phyloP scores from a whole-genome alignment of 2,888 invertebrate genomes.

The Dasypogon diadema region DNA sequence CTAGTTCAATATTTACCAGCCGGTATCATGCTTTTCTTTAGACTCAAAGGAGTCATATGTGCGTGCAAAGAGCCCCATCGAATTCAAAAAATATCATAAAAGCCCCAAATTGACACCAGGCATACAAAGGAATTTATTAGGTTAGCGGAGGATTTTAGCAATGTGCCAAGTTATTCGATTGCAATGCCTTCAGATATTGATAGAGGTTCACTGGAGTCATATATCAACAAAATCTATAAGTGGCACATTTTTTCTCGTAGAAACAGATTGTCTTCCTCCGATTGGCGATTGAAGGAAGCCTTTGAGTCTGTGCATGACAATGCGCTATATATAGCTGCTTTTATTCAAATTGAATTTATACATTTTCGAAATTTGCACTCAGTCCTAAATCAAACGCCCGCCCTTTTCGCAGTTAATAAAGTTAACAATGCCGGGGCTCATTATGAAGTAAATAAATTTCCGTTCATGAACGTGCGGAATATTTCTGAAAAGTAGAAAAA shows the following conservation, averaged over 20 bases:
- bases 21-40: slow-evolving; percentile 10
- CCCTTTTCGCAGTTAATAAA: no score
- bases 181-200: no score
- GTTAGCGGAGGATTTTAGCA: neutral
- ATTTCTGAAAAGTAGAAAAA: no score
- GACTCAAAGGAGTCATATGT: slow-evolving; percentile 10
- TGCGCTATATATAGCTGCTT: neutral
- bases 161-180: slow-evolving; percentile 13
- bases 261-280: neutral
- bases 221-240: neutral
- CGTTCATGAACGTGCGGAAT: no score
- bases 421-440: no score
- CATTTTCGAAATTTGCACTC: no score
- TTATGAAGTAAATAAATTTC: no score
- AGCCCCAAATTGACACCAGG: slow-evolving; percentile 38
- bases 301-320: neutral
- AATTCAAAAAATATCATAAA: slow-evolving; percentile 27
- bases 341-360: no score
- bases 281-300: neutral
- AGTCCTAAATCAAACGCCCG: no score
- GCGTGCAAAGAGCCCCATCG: slow-evolving; percentile 7
- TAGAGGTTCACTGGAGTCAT: neutral
- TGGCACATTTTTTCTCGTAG: neutral
- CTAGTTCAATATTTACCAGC: neutral
- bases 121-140: slow-evolving; percentile 21